phyloP scores from a whole-genome alignment of 1,140 invertebrate species.

The Drosophila kohkoa region DNA sequence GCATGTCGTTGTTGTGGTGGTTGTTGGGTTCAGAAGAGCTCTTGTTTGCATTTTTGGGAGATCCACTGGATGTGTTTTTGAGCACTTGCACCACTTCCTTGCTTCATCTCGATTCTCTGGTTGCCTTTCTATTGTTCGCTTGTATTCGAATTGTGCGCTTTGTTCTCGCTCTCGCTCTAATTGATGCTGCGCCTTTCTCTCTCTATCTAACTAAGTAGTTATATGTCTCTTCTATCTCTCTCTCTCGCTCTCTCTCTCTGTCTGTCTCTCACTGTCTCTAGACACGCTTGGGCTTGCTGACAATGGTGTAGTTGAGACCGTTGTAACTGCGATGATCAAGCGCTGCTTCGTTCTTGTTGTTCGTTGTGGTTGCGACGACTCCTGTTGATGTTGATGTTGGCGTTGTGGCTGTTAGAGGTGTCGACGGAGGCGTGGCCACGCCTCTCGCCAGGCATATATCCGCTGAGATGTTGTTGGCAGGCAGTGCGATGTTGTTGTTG shows the following conservation, averaged over 20 bases:
- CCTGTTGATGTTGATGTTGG: slow-evolving; percentile 23
- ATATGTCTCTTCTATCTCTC: slow-evolving; percentile 39
- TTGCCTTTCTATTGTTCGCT: slow-evolving; percentile 33
- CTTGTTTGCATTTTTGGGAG: background rate
- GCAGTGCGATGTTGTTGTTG: slow-evolving; percentile 35
- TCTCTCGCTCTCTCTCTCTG: background rate
- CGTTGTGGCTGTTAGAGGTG: background rate
- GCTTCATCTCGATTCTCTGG: too few relatives aligned
- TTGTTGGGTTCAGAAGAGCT: background rate
- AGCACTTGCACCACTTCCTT: background rate
- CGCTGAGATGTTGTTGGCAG: slow-evolving; percentile 32
- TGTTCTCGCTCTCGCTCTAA: slow-evolving; percentile 6
- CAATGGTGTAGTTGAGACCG: slow-evolving; percentile 91
- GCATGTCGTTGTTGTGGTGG: background rate
- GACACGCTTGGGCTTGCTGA: slow-evolving; percentile 92
- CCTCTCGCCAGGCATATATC: slow-evolving; percentile 19
- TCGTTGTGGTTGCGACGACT: slow-evolving; percentile 21
- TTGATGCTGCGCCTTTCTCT: background rate
- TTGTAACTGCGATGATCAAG: slow-evolving; percentile 89
- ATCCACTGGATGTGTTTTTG: slow-evolving; percentile 24
- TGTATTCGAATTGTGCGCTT: slow-evolving; percentile 49
- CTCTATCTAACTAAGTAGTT: slow-evolving; percentile 60
- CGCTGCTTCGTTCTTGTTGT: slow-evolving; percentile 18
- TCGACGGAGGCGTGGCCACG: slow-evolving; percentile 15
- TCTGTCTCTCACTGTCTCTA: slow-evolving; percentile 60